phyloP scores from a whole-genome alignment of 23 tunicate genomes.

The Trididemnum nubilum region DNA sequence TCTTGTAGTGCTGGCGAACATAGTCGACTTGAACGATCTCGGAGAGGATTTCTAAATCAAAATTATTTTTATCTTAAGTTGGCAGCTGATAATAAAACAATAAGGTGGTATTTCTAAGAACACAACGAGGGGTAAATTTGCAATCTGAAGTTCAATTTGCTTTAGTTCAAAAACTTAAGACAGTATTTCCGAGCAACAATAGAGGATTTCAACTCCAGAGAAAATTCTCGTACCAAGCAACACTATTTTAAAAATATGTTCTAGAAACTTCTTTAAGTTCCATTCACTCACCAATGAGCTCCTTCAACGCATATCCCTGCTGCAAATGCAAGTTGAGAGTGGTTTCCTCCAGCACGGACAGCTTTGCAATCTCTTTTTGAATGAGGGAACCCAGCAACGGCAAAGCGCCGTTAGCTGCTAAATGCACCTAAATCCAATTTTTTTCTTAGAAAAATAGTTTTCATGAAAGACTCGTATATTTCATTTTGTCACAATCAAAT shows the following conservation, averaged over 20 bases:
- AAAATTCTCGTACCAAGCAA: neutral
- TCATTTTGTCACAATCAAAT: neutral
- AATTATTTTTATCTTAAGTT: too few species aligned
- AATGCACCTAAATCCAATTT: conserved; percentile 62
- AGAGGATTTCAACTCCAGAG: neutral
- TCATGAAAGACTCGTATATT: neutral
- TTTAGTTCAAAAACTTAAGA: too few species aligned
- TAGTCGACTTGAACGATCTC: conserved; percentile 71
- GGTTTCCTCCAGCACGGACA: conserved; percentile 69
- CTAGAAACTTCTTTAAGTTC: neutral
- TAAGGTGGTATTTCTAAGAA: neutral
- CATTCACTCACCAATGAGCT: conserved; percentile 50
- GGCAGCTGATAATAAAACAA: neutral
- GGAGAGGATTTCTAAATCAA: conserved; percentile 58
- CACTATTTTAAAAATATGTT: neutral
- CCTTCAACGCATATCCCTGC: conserved; percentile 88
- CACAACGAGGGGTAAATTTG: too few species aligned
- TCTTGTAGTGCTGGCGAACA: conserved; percentile 74
- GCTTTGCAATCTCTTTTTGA: conserved; percentile 69
- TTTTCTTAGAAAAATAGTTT: too few species aligned
- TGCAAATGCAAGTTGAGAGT: conserved; percentile 78
- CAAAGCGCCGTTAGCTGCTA: conserved; percentile 64
- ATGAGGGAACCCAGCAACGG: conserved; percentile 73
- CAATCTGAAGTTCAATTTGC: too few species aligned
- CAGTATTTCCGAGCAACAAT: too few species aligned